Evolutionary conservation across 2,888 invertebrate species (phyloP), one percentile per base, ranked within the genome.

Genomic region (Drosophila vallismaia): DNA sequence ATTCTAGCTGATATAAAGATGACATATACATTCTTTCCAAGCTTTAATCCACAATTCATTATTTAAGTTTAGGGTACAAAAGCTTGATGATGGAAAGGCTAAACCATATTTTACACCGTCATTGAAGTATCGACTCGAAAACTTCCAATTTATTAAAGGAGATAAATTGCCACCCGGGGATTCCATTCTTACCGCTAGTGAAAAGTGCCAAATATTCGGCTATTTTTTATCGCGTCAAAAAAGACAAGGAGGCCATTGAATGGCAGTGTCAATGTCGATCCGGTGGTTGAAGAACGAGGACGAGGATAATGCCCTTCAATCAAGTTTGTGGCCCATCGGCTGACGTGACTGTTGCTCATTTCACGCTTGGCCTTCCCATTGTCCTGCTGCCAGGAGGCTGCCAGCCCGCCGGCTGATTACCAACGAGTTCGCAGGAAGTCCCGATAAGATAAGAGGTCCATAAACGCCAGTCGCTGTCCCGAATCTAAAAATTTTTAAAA

Each of bases 341-440:
- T 67, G 66, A 67, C 66, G 71, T 71, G 71, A 55, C 71, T 73
- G 66, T 53, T 73, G 60, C 57, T 73, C 62, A 71, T 73, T 73
- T 73, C 73, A 71, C 60, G 73, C 60, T 71, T 66, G 60, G 67
- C 51, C 58, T 51, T 73, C 46, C 60, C 66, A 71, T 52, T 71
- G 72, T 67, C 56, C 68, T 51, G 46, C 48, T 36, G 33, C 48
- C 33, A 46, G 38, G 52, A 52, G 45, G 14, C 14, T 38, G 45
- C 29, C 63, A 63, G 52, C 45, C 51, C 26, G 38, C 64, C 45
- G 48, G 54, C 64, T 64, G 45, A 66, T 66, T 66, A 28, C 54
- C 54, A 33, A 12, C 64, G 66, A 66, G n/a, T 46, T 54, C 26
- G 54, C 46, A 62, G 50, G 50, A 59, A 71, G 51, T 70, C 26